Evolutionary conservation across 2,888 invertebrate genomes (phyloP).

Genomic region (Desoria tigrina): DNA sequence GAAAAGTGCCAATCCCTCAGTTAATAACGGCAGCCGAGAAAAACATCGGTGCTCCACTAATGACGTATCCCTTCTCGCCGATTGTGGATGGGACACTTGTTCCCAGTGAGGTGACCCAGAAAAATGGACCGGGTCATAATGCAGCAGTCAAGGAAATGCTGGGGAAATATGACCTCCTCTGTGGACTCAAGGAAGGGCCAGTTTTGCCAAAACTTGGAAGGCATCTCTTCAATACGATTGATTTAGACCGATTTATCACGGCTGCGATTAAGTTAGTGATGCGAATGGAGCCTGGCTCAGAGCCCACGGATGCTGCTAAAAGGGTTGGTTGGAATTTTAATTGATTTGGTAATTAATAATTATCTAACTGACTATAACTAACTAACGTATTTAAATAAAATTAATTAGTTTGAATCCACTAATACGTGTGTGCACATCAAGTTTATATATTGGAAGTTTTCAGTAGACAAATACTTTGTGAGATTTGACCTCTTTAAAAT

Average conservation of each 20-base stretch:
- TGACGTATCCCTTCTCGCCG: constrained; percentile 49
- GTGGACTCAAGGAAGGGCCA: constrained; percentile 49
- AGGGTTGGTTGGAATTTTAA: constrained; percentile 26
- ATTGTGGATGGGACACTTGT: constrained; percentile 47
- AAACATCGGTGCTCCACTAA: constrained; percentile 44
- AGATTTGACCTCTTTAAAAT: too few species aligned
- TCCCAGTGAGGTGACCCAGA: constrained; percentile 36
- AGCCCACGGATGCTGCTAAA: constrained; percentile 46
- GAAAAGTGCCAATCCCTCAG: constrained; percentile 38
- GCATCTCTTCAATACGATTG: constrained; percentile 37
- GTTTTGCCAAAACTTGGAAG: constrained; percentile 40
- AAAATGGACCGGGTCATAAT: constrained; percentile 29
- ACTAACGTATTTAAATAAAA: too few species aligned
- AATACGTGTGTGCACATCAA: too few species aligned
- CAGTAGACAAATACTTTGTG: too few species aligned
- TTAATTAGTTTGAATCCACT: too few species aligned
- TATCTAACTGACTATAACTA: too few species aligned
- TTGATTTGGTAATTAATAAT: not conserved
- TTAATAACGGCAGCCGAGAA: constrained; percentile 43
- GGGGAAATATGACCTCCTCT: constrained; percentile 47
- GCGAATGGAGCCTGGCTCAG: constrained; percentile 45
- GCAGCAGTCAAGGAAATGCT: constrained; percentile 37
- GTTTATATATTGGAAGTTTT: too few species aligned
- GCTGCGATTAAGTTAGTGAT: constrained; percentile 48
- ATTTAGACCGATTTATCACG: constrained; percentile 48